Percentiles rank a stretch among this genome's conserved stretches.
Conservation (phyloP, 2,888 invertebrate genomes). For the Anthrax anthrax region DNA sequence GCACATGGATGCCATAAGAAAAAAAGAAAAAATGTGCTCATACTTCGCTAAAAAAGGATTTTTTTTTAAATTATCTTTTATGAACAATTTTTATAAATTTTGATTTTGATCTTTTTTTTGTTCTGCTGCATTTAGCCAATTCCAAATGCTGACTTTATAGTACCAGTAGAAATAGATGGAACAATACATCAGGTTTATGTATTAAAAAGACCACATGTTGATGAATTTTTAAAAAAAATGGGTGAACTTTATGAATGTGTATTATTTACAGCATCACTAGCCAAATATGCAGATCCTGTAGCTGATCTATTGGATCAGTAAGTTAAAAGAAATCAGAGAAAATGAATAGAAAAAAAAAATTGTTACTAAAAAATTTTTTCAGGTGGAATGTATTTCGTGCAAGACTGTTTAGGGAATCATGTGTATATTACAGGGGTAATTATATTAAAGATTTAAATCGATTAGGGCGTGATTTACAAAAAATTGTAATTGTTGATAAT, state of each 20-base stretch:
- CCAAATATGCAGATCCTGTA: slow-evolving; percentile 99
- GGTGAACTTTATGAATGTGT: slow-evolving; percentile 99
- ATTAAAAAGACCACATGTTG: slow-evolving; percentile 96
- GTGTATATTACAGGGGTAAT: slow-evolving; percentile 99
- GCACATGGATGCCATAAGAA: too few relatives aligned
- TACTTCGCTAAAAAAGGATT: too few relatives aligned
- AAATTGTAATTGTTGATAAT: slow-evolving; percentile 98
- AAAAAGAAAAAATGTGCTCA: too few relatives aligned
- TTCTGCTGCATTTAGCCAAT: slow-evolving; percentile 59
- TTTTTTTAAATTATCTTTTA: too few relatives aligned
- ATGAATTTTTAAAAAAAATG: slow-evolving; percentile 95
- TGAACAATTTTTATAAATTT: neutral
- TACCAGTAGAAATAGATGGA: slow-evolving; percentile 99
- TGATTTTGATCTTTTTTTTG: neutral
- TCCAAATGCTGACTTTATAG: slow-evolving; percentile 98
- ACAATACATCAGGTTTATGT: slow-evolving; percentile 98
- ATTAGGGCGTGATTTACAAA: slow-evolving; percentile 87
- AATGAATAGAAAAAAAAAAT: too few relatives aligned
- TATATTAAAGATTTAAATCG: slow-evolving; percentile 99
- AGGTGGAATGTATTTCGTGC: slow-evolving; percentile 94
- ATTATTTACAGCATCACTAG: slow-evolving; percentile 96
- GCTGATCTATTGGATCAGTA: slow-evolving; percentile 87
- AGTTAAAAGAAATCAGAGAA: too few relatives aligned
- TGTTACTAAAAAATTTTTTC: too few relatives aligned
- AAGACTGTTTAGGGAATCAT: slow-evolving; percentile 96